Base-by-base conservation (phyloP, 2,888 invertebrate genomes). In the Drosophila fulvimacula region DNA sequence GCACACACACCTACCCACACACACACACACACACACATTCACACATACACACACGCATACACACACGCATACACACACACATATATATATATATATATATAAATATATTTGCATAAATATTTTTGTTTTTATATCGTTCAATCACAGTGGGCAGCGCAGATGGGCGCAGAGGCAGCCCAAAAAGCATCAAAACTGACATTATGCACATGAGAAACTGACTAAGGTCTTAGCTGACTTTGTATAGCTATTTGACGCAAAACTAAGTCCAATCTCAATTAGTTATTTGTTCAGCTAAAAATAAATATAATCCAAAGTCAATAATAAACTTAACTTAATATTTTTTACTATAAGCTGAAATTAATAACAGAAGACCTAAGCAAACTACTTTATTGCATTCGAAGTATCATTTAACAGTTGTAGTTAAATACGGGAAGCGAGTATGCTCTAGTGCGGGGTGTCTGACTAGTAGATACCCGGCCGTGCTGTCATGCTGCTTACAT, bases 91-190 rank as follows among this genome's bases (percentile, higher is more conserved):
- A 4, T 9, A 38, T 7, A 32, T 13, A 38, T 7, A 64, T 34
- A 73, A 61, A 63, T 38, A 44, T 19, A 75, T 75, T 69, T 73
- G 57, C 64, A 69, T 71, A 65, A 60, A 53, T 75, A 41, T 64
- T 60, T 46, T n/a, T 24, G 5, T 42, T 55, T 52, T 53, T 63
- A 30, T 49, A 59, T 36, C 65, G 48, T 57, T 21, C 48, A 17
- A 48, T 15, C 39, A 17, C 38, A 34, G 53, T 36, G 38, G 49
- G 36, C 24, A 34, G 6, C 41, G 21, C 34, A 34, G 19, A 15
- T 24, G 62, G 13, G 17, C 17, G 58, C 10, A 30, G 19, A 27
- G 36, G 30, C 30, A 51, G 38, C 11, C 48, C 42, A 67, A 49
- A 38, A 36, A 34, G 6, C 34, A 9, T 21, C 13, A 51, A 15